Percentiles rank a stretch among this genome's conserved stretches.
These are phyloP conservation scores for Nansenia antarctica DNA, from an alignment of 2,113 vertebrate species.

Conservation along the genomic window DNA sequence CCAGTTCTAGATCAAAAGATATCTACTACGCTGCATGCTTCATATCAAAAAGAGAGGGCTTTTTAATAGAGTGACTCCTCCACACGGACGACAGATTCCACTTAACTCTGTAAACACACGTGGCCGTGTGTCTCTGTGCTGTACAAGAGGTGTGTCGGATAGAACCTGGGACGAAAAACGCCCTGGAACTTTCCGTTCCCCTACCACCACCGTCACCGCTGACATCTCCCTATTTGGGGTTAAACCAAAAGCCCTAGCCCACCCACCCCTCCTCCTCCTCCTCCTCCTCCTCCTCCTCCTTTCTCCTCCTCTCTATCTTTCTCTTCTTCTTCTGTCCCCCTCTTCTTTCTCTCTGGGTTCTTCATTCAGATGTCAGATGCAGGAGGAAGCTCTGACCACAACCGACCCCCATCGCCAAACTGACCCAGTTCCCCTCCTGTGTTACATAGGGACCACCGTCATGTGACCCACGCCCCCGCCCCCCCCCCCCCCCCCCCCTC, in stretches of 20 bases:
- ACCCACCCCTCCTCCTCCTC: too few relatives aligned
- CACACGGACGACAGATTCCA: background rate
- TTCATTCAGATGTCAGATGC: background rate
- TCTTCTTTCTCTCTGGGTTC: background rate
- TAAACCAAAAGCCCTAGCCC: too few relatives aligned
- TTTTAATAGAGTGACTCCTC: background rate
- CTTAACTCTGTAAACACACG: background rate
- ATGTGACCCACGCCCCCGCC: background rate
- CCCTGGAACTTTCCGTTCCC: background rate
- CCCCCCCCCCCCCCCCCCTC: background rate
- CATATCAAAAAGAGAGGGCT: too few relatives aligned
- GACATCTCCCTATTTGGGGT: background rate
- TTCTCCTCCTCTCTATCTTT: too few relatives aligned
- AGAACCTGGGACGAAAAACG: background rate
- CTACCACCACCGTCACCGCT: background rate
- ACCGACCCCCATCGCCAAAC: background rate
- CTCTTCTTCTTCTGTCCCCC: too few relatives aligned
- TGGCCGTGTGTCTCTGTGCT: background rate
- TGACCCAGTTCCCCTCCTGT: too few relatives aligned
- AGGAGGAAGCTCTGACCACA: background rate
- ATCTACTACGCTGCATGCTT: too few relatives aligned
- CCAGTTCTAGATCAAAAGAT: background rate
- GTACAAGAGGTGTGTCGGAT: background rate
- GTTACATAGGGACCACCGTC: too few relatives aligned
- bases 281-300: too few relatives aligned